Base-by-base conservation (phyloP, 2,888 invertebrate genomes). In the Troglohyphantes excavatus region DNA sequence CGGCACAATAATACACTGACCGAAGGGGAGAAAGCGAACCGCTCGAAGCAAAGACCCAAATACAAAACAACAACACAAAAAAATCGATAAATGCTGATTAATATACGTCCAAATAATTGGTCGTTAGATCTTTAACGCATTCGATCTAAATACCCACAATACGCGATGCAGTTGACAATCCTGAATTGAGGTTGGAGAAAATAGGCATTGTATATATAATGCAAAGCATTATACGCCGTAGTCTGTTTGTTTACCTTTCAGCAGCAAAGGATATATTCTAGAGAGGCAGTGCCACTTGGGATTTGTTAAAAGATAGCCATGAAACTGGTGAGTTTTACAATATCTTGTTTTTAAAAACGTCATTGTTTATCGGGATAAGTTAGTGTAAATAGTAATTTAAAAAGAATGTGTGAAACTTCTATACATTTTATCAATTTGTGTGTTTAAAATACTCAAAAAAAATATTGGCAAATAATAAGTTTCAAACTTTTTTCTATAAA, bases 121-220 rank as follows among this genome's bases (percentile, higher is more conserved):
- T 87, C 73, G 53, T 76, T 65, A 63, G 83, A 83, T 73, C 63
- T 59, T 29, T 26, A 39, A 70, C 70, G 17, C 65, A 61, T 46
- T 27, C 72, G 87, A 17, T 87, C 87, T 72, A 87, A 81, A 87
- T 87, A 73, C 87, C 65, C 27, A 21, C 21, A 19, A 65, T 70
- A 79, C 87, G 73, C 79, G 73, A 86, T 78, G 23, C 23, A 61
- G 68, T 73, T 72, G 79, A 79, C 87, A 79, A 73, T 87, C 73
- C 27, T 21, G 65, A 72, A 78, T 79, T 46, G 79, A 53, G 87
- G 87, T 63, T 73, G 63, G 63, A 23, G 65, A 33, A 73, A 86
- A 26, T 9, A 19, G 63, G 39, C 26, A 68, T 61, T 72, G 87
- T 79, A 73, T 87, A 87, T 87, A 87, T 73, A 87, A 65, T 26